phyloP scores from a whole-genome alignment of 2,888 invertebrate species.

The Strigamia transsilvanica region DNA sequence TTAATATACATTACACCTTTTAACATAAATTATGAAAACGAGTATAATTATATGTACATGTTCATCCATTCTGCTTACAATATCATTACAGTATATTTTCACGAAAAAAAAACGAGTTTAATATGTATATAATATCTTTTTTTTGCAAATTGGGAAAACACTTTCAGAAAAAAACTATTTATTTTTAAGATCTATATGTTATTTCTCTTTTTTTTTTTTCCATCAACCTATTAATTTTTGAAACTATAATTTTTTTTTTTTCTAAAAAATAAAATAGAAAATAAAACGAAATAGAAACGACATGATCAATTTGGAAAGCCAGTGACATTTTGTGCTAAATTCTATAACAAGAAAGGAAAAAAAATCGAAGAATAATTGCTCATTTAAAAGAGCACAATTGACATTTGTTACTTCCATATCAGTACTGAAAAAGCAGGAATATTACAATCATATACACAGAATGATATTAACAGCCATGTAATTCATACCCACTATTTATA shows the following conservation, averaged over 20 bases:
- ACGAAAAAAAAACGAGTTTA: not conserved
- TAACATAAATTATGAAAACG: constrained; percentile 42
- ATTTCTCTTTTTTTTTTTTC: not conserved
- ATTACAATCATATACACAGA: constrained; percentile 42
- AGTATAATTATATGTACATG: constrained; percentile 33
- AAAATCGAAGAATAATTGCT: not conserved
- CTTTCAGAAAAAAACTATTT: not conserved
- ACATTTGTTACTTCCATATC: constrained; percentile 30
- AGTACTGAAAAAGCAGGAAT: not conserved
- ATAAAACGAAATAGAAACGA: not conserved
- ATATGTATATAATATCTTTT: not conserved
- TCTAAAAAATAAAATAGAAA: constrained; percentile 8
- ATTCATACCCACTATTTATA: constrained; percentile 5
- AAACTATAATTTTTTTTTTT: not conserved
- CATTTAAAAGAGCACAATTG: constrained; percentile 11
- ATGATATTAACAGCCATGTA: constrained; percentile 45
- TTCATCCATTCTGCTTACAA: constrained; percentile 37
- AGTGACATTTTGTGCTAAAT: constrained; percentile 41
- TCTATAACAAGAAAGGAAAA: constrained; percentile 6
- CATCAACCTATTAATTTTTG: not conserved
- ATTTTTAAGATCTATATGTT: not conserved
- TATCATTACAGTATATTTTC: not conserved
- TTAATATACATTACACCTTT: constrained; percentile 35
- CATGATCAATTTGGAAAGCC: not conserved
- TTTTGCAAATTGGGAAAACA: constrained; percentile 7